phyloP scores from a whole-genome alignment of 30 jellyfish, hydroid and myxozoan genomes.

The Chironex yamaguchii region DNA sequence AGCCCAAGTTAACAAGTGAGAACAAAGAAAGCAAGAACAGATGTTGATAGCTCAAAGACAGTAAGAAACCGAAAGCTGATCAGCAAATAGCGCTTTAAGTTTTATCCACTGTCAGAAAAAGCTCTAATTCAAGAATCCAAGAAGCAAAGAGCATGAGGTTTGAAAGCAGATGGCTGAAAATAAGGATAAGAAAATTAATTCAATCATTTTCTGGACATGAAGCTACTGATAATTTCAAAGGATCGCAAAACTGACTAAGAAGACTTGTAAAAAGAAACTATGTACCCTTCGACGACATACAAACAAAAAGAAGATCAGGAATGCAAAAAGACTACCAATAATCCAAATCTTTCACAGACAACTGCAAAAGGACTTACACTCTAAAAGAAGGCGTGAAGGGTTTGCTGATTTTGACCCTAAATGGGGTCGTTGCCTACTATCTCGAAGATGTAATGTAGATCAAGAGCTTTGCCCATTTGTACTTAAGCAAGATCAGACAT shows the following conservation, averaged over 20 bases:
- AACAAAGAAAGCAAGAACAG: conserved; percentile 35
- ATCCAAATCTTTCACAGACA: conserved; percentile 35
- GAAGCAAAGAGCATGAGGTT: too few relatives aligned
- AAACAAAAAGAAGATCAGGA: conserved; percentile 53
- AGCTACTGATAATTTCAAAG: conserved; percentile 46
- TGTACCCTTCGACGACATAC: conserved; percentile 47
- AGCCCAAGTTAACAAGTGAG: conserved; percentile 37
- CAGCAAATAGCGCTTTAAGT: conserved; percentile 2
- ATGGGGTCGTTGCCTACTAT: conserved; percentile 23
- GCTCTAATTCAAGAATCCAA: conserved; percentile 5
- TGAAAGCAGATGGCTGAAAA: conserved; percentile 32
- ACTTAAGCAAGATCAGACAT: conserved; percentile 39
- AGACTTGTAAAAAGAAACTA: conserved; percentile 28
- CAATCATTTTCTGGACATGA: conserved; percentile 43
- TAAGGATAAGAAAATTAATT: conserved; percentile 24
- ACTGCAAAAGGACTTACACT: conserved; percentile 29
- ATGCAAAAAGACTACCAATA: conserved; percentile 51
- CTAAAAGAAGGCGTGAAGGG: conserved; percentile 6
- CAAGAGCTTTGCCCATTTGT: conserved; percentile 61
- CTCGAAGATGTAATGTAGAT: conserved; percentile 35
- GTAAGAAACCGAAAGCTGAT: conserved; percentile 39
- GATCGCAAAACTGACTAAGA: conserved; percentile 52
- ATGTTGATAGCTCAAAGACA: conserved; percentile 31
- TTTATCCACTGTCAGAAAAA: conserved; percentile 46
- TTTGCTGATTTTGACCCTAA: conserved; percentile 9